Percentiles rank a stretch among this genome's conserved stretches.
Conservation (phyloP, 2,113 vertebrate species). For the Dissostichus mawsoni region DNA sequence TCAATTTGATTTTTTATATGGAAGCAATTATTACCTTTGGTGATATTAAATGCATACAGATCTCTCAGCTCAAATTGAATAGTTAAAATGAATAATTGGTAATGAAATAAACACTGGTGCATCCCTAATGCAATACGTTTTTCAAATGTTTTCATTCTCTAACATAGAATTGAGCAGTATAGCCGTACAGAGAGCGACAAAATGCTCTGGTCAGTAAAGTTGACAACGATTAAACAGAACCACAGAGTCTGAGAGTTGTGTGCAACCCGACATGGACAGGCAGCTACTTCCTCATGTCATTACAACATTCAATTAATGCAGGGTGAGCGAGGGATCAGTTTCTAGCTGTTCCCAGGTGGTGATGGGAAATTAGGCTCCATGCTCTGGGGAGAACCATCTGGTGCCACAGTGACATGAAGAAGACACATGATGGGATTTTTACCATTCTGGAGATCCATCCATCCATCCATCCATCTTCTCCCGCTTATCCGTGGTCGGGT, state of each 20-base stretch:
- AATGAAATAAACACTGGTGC: no score
- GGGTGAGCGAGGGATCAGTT: slow-evolving; percentile 35
- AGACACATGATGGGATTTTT: slow-evolving; percentile 2
- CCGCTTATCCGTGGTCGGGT: no score
- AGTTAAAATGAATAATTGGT: background rate
- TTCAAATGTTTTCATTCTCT: background rate
- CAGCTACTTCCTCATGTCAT: background rate
- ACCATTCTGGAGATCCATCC: slow-evolving; percentile 47
- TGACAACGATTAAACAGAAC: slow-evolving; percentile 15
- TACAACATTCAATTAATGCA: slow-evolving; percentile 62
- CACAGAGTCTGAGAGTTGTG: slow-evolving; percentile 2
- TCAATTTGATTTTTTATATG: background rate
- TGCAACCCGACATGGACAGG: slow-evolving; percentile 16
- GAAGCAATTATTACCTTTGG: background rate
- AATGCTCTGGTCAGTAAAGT: slow-evolving; percentile 13
- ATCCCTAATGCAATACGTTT: background rate
- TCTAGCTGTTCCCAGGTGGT: slow-evolving; percentile 63
- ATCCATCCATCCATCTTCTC: no score
- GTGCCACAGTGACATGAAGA: slow-evolving; percentile 41
- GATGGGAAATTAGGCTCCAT: slow-evolving; percentile 59
- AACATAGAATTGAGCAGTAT: background rate
- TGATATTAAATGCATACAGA: background rate
- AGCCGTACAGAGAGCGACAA: background rate
- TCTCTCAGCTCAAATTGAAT: background rate
- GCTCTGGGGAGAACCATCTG: slow-evolving; percentile 69